phyloP scores from a whole-genome alignment of 2,113 vertebrate species.

The Archocentrus centrarchus region DNA sequence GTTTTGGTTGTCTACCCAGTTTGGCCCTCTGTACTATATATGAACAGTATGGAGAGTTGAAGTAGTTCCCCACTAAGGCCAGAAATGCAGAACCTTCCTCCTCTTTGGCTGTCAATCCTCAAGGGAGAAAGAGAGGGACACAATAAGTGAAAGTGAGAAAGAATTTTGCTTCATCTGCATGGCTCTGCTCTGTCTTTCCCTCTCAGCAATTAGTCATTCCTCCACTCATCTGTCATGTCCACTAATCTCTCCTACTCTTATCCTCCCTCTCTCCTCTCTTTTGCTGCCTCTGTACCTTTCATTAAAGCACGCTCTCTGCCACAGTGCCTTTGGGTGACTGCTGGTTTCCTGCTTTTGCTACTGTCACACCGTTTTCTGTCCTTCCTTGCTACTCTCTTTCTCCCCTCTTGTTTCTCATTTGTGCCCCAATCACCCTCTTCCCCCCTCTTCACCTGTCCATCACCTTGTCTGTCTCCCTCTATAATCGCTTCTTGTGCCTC shows the following conservation, averaged over 20 bases:
- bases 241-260: conserved; percentile 34
- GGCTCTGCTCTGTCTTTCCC: conserved; percentile 38
- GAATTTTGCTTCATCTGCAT: conserved; percentile 57
- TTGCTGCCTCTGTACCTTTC: conserved; percentile 52
- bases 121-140: background rate
- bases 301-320: conserved; percentile 33
- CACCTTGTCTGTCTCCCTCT: background rate
- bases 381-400: background rate
- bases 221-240: conserved; percentile 45
- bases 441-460: conserved; percentile 23
- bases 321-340: conserved; percentile 2
- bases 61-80: background rate
- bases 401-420: background rate
- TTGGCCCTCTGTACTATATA: background rate
- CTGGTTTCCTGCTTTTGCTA: background rate
- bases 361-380: background rate
- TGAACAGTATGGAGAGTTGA: background rate
- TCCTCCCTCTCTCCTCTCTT: conserved; percentile 24
- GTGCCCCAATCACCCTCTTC: background rate
- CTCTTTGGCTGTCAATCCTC: background rate
- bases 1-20: background rate
- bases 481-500: background rate
- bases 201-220: conserved; percentile 52
- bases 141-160: conserved; percentile 8
- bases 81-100: background rate